A percentile compares a stretch with the other conserved stretches of the same genome.
Evolutionary conservation across 2,113 vertebrate genomes (phyloP).

Genomic region (Fregetta grallaria): DNA sequence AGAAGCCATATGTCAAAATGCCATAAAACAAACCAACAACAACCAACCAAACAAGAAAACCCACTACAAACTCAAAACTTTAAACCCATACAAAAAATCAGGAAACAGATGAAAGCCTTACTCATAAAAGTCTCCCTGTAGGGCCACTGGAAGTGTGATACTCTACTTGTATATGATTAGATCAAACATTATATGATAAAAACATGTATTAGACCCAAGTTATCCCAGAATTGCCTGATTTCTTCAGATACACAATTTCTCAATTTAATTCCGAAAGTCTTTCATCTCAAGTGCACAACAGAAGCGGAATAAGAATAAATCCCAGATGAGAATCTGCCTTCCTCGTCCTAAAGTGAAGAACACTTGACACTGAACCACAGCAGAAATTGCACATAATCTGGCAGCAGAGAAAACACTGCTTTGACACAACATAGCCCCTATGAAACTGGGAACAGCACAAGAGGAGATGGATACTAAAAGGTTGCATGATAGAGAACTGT

Average conservation of each 20-base stretch:
- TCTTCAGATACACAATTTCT: neutral
- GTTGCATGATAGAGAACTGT: neutral
- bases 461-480: neutral
- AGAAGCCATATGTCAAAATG: neutral
- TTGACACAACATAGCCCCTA: neutral
- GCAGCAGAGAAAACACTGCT: neutral
- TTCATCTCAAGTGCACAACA: neutral
- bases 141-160: neutral
- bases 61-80: neutral
- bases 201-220: neutral
- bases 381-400: neutral
- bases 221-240: neutral
- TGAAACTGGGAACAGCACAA: neutral
- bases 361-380: neutral
- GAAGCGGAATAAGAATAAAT: neutral
- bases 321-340: neutral
- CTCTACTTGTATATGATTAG: neutral
- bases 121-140: neutral
- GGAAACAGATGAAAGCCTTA: neutral
- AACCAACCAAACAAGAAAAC: rapidly evolving
- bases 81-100: neutral
- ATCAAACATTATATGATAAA: neutral
- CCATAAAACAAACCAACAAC: neutral
- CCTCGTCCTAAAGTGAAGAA: neutral
- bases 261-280: neutral